Percentiles rank a stretch among this genome's conserved stretches.
Conservation (phyloP, 2,888 invertebrate genomes). For the Drosophila cracens region DNA sequence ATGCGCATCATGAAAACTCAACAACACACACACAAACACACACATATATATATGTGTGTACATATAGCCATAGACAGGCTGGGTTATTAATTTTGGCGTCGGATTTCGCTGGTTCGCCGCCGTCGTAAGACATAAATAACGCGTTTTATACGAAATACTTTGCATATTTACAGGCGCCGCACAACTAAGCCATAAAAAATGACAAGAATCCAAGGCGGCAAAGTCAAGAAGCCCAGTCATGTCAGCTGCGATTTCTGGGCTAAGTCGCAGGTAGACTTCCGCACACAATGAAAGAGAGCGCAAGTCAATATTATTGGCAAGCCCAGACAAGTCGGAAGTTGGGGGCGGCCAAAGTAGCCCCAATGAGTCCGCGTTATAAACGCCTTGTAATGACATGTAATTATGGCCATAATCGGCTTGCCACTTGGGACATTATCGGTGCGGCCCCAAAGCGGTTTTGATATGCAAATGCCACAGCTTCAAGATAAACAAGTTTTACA, state of each 20-base stretch:
- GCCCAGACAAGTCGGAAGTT: not conserved
- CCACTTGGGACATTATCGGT: conserved; percentile 66
- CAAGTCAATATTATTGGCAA: conserved; percentile 70
- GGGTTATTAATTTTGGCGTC: conserved; percentile 80
- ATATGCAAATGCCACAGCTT: conserved; percentile 70
- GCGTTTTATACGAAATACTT: conserved; percentile 71
- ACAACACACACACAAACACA: conserved; percentile 18
- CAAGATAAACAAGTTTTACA: conserved; percentile 25
- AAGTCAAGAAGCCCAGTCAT: conserved; percentile 77
- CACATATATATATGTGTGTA: conserved; percentile 5
- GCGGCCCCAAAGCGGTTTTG: conserved; percentile 62
- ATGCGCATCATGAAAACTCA: conserved; percentile 84
- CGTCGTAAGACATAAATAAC: conserved; percentile 68
- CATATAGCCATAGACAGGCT: conserved; percentile 33
- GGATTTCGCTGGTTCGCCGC: conserved; percentile 45
- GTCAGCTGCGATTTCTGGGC: conserved; percentile 77
- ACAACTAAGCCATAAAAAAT: conserved; percentile 75
- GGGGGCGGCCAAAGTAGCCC: not conserved
- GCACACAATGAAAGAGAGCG: conserved; percentile 49
- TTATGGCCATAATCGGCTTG: conserved; percentile 83
- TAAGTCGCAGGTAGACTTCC: conserved; percentile 80
- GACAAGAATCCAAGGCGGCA: conserved; percentile 46
- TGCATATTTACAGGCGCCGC: conserved; percentile 69
- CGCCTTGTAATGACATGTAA: conserved; percentile 83
- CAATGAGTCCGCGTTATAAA: conserved; percentile 67